Conservation (phyloP, 2,113 vertebrate species). For the Heptranchias perlo region DNA sequence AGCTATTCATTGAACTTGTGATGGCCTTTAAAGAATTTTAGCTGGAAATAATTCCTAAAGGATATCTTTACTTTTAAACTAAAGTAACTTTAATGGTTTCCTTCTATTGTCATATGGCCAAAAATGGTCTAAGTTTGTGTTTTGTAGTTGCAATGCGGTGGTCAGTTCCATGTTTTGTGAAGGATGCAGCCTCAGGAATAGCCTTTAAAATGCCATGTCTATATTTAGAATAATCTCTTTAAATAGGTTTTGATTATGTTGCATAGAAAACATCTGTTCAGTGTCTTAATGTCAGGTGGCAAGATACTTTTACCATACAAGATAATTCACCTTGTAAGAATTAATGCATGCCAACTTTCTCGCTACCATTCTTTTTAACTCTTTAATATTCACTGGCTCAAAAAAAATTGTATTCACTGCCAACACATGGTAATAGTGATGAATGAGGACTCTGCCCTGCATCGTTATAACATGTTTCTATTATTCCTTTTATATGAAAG, state of each 20-base stretch:
- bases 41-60: not conserved
- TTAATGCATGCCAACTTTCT: not conserved
- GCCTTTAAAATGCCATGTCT: not conserved
- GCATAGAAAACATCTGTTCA: not conserved
- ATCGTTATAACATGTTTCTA: not conserved
- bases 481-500: not conserved
- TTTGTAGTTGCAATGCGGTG: not conserved
- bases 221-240: conserved; percentile 24
- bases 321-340: not conserved
- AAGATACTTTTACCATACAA: not conserved
- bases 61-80: not conserved
- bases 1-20: not conserved
- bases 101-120: not conserved
- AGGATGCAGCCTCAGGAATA: not conserved
- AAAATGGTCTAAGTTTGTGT: not conserved
- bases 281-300: not conserved
- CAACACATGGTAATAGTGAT: not conserved
- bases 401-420: not conserved
- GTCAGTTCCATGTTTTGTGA: conserved; percentile 1
- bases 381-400: not conserved
- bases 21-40: not conserved
- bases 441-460: not conserved
- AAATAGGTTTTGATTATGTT: conserved; percentile 26
- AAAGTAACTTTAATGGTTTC: not conserved
- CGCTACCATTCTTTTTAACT: not conserved